Base-by-base conservation (phyloP, 2,888 invertebrate species). In the Lochmaea capreae region DNA sequence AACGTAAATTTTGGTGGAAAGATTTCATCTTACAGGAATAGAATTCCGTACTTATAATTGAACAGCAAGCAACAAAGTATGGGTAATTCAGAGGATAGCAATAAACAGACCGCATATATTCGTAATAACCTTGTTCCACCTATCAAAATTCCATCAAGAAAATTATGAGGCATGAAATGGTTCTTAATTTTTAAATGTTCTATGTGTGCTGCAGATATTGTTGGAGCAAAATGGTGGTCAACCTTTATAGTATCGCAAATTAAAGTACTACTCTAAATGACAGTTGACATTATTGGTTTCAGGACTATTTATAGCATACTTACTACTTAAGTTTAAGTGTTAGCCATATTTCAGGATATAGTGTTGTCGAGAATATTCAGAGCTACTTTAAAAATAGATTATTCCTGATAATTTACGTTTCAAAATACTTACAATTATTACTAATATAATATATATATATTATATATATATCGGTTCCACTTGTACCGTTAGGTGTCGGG, bases 91-190 rank as follows among this genome's bases (percentile, higher is more conserved):
- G 58, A 43, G 46, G 65, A 58, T 26, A 18, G 65, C 46, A 65
- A 71, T 71, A 71, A 71, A 71, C 65, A 65, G 26, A 65, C 71
- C 71, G 71, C 71, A 71, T 63, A 68, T 39, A 61, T 69, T 16
- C 16, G 63, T 70, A 70, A 70, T 70, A 65, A 65, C 65, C 65
- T 57, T 58, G 71, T 71, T 71, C 65, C 42, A 43, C 71, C 43
- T 71, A 71, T 71, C 71, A 71, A 71, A 71, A 71, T 71, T 71
- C 71, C 71, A 65, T 65, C 58, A 46, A 57, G 65, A 65, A 65
- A 71, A 71, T 71, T 71, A 71, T 65, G 71, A 33, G 71, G 65
- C 71, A 71, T 58, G 71, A 65, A 71, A 71, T 71, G 71, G 71
- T 65, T 71, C 63, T 70, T 65, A 65, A 70, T 58, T 58, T 71